Conservation (phyloP, 2,797 vertebrate species). For the Enoplosus armatus region DNA sequence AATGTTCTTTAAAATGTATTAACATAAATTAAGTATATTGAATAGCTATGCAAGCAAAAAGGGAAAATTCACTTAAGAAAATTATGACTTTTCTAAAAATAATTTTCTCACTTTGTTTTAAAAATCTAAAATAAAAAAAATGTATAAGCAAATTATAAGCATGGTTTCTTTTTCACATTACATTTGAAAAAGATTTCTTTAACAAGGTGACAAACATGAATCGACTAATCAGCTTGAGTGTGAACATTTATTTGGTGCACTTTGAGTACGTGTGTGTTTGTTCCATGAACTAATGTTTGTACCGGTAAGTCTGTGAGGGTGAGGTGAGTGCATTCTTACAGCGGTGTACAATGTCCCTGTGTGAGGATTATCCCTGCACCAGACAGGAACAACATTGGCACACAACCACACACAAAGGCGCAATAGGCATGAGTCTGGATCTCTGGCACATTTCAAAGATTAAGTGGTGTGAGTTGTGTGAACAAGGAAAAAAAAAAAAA, state of each 20-base stretch:
- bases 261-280: background rate
- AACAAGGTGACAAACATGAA: background rate
- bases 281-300: slow-evolving; percentile 46
- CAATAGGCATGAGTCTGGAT: background rate
- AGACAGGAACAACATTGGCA: slow-evolving; percentile 70
- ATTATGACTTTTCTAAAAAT: too few relatives aligned
- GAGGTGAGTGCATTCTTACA: slow-evolving; percentile 56
- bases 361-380: slow-evolving; percentile 69
- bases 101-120: background rate
- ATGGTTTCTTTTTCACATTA: background rate
- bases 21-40: background rate
- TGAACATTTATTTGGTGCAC: slow-evolving; percentile 17
- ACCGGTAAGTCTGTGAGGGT: slow-evolving; percentile 28
- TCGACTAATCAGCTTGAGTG: slow-evolving; percentile 8
- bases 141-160: background rate
- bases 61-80: background rate
- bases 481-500: background rate
- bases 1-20: background rate
- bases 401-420: slow-evolving; percentile 46
- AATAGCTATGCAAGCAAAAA: too few relatives aligned
- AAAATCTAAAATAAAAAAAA: too few relatives aligned
- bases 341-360: slow-evolving; percentile 58
- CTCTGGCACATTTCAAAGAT: slow-evolving; percentile 7
- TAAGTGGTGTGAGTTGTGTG: background rate
- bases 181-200: background rate